Base-by-base conservation (phyloP, 30 jellyfish, hydroid and myxozoan species). In the Morbakka virulenta region DNA sequence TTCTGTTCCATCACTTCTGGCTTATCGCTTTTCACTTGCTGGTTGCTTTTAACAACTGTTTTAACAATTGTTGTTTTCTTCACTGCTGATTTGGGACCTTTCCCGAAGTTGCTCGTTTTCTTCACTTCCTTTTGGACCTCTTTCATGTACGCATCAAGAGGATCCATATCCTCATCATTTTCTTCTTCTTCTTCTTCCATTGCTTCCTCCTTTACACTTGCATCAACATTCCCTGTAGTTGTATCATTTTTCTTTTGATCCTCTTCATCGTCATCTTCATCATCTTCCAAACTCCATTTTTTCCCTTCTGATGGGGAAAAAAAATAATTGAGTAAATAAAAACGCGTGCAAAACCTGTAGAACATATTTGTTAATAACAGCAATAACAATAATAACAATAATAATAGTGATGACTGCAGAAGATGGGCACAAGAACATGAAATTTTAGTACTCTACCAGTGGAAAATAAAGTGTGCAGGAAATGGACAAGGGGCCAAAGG, bases 1-100 rank as follows among this genome's bases (percentile, higher is more conserved):
- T 93, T 93, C 32, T 93, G 99, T 64, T 93, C 99, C 66, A 93
- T 93, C 1, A 93, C 91, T 80, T 93, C 99, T 13, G 99, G 99
- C 53, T 86, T 87, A 12, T 35, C 32, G 23, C 48, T 71, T 12
- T 48, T 57, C 71, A 63, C 52, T 14, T 80, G 80, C 17, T 13
- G 74, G 3, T 28, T 74, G 2, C 69, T 76, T 36, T 80, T 92
- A 3, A 92, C 95, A 33, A 92, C 96, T n/a, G 95, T 92, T 72
- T 93, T 92, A 9, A 92, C 98, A 49, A 84, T 94, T 6, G 95
- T 92, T 2, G 91, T 75, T 20, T 93, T 81, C 72, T 91, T 85
- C 2, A 88, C 95, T 51, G 67, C 67, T 31, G 51, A 71, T n/a
- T 52, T 57, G 1, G 85, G 50, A 25, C 77, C 52, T 36, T 81